Percentiles rank a stretch among this genome's conserved stretches.
phyloP scores from a whole-genome alignment of 2,888 invertebrate species.

The Sialis lutaria region DNA sequence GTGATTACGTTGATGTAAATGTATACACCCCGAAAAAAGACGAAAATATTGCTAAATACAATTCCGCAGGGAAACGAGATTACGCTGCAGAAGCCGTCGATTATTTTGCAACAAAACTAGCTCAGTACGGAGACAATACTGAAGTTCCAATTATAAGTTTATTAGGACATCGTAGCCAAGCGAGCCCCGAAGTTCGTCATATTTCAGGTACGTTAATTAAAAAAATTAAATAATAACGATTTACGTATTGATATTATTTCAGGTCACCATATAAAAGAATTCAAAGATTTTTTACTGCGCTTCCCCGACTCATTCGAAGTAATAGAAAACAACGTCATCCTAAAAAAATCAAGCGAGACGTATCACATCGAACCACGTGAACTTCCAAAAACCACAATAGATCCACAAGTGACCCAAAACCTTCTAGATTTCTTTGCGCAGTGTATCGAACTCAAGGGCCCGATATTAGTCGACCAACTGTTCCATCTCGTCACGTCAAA shows the following conservation, averaged over 20 bases:
- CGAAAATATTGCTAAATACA: conserved; percentile 1
- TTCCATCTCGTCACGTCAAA: conserved; percentile 64
- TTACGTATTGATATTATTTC: neutral
- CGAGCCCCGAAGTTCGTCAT: conserved; percentile 91
- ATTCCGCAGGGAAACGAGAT: conserved; percentile 46
- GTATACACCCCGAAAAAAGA: conserved; percentile 31
- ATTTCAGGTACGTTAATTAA: conserved; percentile 46
- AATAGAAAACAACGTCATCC: conserved; percentile 67
- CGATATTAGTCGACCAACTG: conserved; percentile 71
- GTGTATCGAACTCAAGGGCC: conserved; percentile 65
- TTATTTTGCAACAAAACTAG: conserved; percentile 89
- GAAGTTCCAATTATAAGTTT: conserved; percentile 95
- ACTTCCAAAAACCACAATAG: conserved; percentile 58
- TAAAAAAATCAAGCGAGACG: conserved; percentile 33
- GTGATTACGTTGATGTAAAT: conserved; percentile 77
- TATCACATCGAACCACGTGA: conserved; percentile 41
- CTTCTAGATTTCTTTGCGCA: conserved; percentile 68
- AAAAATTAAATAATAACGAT: neutral
- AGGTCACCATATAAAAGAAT: conserved; percentile 84
- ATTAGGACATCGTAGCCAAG: conserved; percentile 90
- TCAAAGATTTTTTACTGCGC: conserved; percentile 71
- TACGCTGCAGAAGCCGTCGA: conserved; percentile 94
- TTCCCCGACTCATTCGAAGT: conserved; percentile 77
- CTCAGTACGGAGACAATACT: conserved; percentile 87
- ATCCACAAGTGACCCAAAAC: conserved; percentile 67